Conservation (phyloP, 1,140 invertebrate genomes). For the Helicoverpa armigera region DNA sequence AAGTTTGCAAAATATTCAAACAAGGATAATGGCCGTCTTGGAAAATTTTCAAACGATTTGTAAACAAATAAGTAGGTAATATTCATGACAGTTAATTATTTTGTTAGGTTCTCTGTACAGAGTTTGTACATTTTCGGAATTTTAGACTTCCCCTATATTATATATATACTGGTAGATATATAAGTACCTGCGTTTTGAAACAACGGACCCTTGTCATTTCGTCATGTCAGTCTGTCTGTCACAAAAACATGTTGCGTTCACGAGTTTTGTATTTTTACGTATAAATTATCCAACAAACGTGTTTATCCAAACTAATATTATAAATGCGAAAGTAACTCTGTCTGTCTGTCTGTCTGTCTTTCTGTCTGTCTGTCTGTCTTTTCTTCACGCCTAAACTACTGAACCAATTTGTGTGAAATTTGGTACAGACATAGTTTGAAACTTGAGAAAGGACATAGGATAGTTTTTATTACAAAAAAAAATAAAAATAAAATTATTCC, state of each 20-base stretch:
- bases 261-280: neutral
- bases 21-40: no score
- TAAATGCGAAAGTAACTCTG: no score
- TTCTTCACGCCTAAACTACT: no score
- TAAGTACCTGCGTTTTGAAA: neutral
- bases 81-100: constrained; percentile 28
- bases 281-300: neutral
- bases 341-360: no score
- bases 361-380: no score
- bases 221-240: constrained; percentile 32
- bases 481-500: no score
- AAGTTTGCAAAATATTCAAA: neutral
- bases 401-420: no score
- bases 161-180: no score
- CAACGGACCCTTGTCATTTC: constrained; percentile 34
- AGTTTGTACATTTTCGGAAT: neutral
- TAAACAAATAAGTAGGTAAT: neutral
- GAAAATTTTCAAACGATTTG: neutral
- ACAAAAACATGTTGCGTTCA: constrained; percentile 1
- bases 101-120: constrained; percentile 14
- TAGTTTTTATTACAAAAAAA: no score
- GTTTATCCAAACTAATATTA: no score
- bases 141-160: constrained; percentile 17
- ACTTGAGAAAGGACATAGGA: no score
- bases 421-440: no score